Percentiles rank a stretch among this genome's conserved stretches.
These are phyloP conservation scores for Holcopasites calliopsidis DNA, from an alignment of 1,140 invertebrate genomes.

Conservation along the genomic window DNA sequence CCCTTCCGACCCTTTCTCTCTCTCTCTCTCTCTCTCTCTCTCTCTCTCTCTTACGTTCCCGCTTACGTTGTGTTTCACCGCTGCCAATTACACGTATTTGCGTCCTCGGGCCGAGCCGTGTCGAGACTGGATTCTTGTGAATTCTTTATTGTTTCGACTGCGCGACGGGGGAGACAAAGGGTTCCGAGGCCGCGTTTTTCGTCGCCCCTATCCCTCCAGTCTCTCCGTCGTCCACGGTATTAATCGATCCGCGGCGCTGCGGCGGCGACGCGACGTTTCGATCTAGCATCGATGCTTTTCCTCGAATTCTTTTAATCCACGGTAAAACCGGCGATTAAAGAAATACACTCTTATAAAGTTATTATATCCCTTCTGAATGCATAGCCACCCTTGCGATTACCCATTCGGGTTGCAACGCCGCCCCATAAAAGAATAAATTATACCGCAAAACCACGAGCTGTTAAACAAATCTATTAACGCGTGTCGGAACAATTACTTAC, in stretches of 20 bases:
- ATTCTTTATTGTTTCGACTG: slow-evolving; percentile 47
- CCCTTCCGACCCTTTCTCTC: slow-evolving; percentile 45
- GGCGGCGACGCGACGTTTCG: neutral
- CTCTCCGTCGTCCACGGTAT: slow-evolving; percentile 7
- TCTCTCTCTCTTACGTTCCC: slow-evolving; percentile 34
- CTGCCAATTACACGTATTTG: slow-evolving; percentile 57
- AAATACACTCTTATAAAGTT: too few species aligned
- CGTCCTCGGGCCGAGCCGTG: slow-evolving; percentile 30
- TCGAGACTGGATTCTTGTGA: slow-evolving; percentile 46
- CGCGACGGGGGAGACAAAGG: slow-evolving; percentile 29
- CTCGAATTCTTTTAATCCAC: neutral
- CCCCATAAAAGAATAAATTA: too few species aligned
- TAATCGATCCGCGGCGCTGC: slow-evolving; percentile 18
- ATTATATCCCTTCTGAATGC: too few species aligned
- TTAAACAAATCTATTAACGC: neutral
- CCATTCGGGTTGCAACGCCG: too few species aligned
- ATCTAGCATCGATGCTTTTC: slow-evolving; percentile 4
- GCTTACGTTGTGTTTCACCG: slow-evolving; percentile 44
- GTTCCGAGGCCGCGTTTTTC: slow-evolving; percentile 15
- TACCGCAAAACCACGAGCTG: too few species aligned
- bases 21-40: too few species aligned
- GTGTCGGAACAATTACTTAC: slow-evolving; percentile 80
- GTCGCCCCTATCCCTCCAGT: neutral
- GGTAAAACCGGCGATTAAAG: too few species aligned
- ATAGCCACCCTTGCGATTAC: too few species aligned